Base-by-base conservation (phyloP, 2,113 vertebrate genomes). In the Solenodon paradoxus region DNA sequence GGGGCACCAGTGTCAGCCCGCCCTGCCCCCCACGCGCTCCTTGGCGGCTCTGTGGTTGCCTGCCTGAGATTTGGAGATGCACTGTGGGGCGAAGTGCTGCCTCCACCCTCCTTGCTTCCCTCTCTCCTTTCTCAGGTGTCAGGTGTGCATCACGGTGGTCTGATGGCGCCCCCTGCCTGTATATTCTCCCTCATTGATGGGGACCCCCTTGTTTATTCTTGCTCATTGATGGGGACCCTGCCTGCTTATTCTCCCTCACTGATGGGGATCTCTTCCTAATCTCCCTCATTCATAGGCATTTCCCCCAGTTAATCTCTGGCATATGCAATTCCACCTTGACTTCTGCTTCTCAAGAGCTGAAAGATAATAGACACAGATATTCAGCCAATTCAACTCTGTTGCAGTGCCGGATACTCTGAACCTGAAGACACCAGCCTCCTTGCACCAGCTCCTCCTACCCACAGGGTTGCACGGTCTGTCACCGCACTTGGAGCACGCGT, bases 101-200 rank as follows among this genome's bases (percentile, higher is more conserved):
- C n/a, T n/a, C n/a, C n/a, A n/a, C n/a, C n/a, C 42, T n/a, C 9
- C n/a, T 69, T 61, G 28, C 32, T 49, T 30, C 69, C 19, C 7
- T 59, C 59, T 40, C 40, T 20, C 20, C 19, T 81, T 40, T 35
- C 40, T 11, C 32, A 19, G 20, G 16, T n/a, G 10, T 68, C 22
- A 75, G 64, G 45, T 3, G n/a, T 0, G 0, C 45, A 6, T 61
- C 59, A 1, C n/a, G n/a, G n/a, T 28, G n/a, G 15, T 30, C 59
- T 51, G 20, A 11, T 38, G 57, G 3, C n/a, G 59, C n/a, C n/a
- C 12, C 16, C 35, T 2, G 13, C 32, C 59, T 71, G 30, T n/a
- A n/a, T n/a, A n/a, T n/a, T n/a, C n/a, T n/a, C n/a, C n/a, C n/a
- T n/a, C n/a, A n/a, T n/a, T n/a, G n/a, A n/a, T n/a, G n/a, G n/a